These are phyloP conservation scores for Creontiades dilutus DNA, from an alignment of 2,888 invertebrate genomes.

Conservation along the genomic window DNA sequence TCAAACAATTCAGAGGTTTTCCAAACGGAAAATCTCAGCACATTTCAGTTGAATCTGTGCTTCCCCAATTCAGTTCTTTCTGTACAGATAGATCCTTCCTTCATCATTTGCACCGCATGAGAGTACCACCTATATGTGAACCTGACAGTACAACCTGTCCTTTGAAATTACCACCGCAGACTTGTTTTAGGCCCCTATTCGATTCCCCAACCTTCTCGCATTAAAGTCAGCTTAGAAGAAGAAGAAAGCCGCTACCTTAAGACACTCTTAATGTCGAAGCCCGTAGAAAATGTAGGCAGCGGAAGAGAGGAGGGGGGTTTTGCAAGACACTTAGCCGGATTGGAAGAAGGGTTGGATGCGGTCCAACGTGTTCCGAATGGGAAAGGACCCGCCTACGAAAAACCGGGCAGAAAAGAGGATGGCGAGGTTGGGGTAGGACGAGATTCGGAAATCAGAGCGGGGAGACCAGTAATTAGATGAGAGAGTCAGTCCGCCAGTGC, in stretches of 20 bases:
- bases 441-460: conserved; percentile 60
- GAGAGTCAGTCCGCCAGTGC: conserved; percentile 56
- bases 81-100: no score
- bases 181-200: no score
- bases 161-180: no score
- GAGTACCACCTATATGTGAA: no score
- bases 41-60: no score
- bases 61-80: no score
- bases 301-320: background rate
- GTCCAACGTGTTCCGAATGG: conserved; percentile 67
- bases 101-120: no score
- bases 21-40: no score
- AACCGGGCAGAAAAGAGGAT: background rate
- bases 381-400: background rate
- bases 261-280: conserved; percentile 36
- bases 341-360: conserved; percentile 60
- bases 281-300: conserved; percentile 11
- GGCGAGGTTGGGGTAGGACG: background rate
- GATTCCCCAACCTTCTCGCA: no score
- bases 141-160: no score
- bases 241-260: background rate
- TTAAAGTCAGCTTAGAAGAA: background rate
- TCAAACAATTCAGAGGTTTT: no score
- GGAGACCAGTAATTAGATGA: conserved; percentile 65
- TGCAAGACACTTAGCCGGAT: conserved; percentile 66